Base-by-base conservation (phyloP, 2,797 vertebrate genomes). In the Ispidina lecontei region DNA sequence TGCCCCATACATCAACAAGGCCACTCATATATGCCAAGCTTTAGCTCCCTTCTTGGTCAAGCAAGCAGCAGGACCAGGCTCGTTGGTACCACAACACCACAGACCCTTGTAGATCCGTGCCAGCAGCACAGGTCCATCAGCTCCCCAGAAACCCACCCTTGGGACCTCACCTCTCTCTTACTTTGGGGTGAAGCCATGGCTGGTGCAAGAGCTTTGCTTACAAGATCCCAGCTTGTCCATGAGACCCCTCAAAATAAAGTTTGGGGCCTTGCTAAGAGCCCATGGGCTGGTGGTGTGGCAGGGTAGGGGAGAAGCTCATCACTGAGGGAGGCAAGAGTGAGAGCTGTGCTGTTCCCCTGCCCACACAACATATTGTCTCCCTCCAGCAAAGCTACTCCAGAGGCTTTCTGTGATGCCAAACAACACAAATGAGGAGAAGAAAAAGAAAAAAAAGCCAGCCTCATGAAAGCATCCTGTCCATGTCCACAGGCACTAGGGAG, bases 361-460 rank as follows among this genome's bases (percentile, higher is more conserved):
- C 93, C 83, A 93, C 92, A 89, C 91, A 93, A 81, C 95, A 92
- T 95, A 96, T 88, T 94, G 90, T 91, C 82, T 69, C 91, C 74
- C 71, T 94, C 78, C 85, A 92, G 89, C 62, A 85, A 89, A 94
- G 54, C 89, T 67, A 64, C 70, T 91, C 85, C 88, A 92, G 87
- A 86, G 82, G 78, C 75, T 94, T 72, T 44, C 52, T 88, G 60
- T 73, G 77, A 58, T 92, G 75, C 75, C 70, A 87, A 93, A 92
- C 89, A 89, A 59, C 76, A 67, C 0, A 0, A 91, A 80, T 0
- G 0, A 86, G 73, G 59, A 74, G 78, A 33, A 46, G 16, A 22
- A 8, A 14, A 22, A 52, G 68, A 83, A 29, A 26, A 15, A 63
- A 54, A 37, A 74, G 33, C 26, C 20, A 94, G 59, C 60, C 28